Base-by-base conservation (phyloP, 2,113 vertebrate species). In the Chamaetylas fuelleborni region DNA sequence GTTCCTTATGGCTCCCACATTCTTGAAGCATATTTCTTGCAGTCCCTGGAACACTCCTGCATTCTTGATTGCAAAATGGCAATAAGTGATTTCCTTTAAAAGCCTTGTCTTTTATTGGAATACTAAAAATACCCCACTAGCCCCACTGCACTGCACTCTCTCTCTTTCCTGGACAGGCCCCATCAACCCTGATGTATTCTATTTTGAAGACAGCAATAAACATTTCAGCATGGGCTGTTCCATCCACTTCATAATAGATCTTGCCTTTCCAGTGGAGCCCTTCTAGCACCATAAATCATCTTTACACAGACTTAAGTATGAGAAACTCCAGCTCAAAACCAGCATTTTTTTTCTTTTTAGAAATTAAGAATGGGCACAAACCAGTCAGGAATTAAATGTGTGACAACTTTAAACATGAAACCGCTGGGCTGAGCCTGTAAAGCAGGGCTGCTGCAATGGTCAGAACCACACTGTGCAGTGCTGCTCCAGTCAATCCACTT, bases 41-140 rank as follows among this genome's bases (percentile, higher is more conserved):
- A 95, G 92, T 84, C 93, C 91, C 96, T 97, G 96, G 97, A 97
- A 97, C 95, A 83, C 92, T 97, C 95, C 90, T 93, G 93, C 92
- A 96, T 97, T 97, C 95, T 95, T 97, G 96, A 96, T 97, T 94
- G 95, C 86, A 95, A 95, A 90, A 95, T 94, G 95, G 92, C 95
- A 97, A 88, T 96, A 97, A 94, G 91, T 69, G 90, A 97, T 96
- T 97, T 96, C 94, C 96, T 96, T 95, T 96, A 84, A 96, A 97
- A 96, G 89, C 82, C 88, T 57, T 29, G 81, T 80, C 86, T 96
- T 93, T 95, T 97, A 96, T 94, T 97, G 85, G 92, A 96, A 94
- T 93, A 89, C 95, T 96, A 97, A 97, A 97, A 96, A 96, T 96
- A 97, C 86, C 73, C 91, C 80, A 36, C 54, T 13, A 93, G 92